phyloP scores from a whole-genome alignment of 2,888 invertebrate genomes.

The Agriopis leucophaearia region DNA sequence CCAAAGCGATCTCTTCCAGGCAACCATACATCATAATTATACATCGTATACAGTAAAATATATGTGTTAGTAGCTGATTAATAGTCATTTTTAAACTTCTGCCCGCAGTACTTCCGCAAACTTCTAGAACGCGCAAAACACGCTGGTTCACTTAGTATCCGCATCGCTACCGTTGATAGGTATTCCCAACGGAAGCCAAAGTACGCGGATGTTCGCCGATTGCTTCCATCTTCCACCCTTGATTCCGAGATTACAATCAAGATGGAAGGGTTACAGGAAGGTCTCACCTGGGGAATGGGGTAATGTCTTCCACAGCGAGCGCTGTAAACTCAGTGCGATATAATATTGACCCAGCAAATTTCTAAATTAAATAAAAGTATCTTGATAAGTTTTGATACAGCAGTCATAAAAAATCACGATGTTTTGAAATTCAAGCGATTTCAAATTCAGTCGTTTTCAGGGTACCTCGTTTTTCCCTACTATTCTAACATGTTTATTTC shows the following conservation, averaged over 20 bases:
- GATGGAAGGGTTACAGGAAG: constrained; percentile 9
- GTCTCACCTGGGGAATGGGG: constrained; percentile 5
- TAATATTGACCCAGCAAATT: neutral
- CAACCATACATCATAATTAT: too few species aligned
- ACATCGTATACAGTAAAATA: too few species aligned
- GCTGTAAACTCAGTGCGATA: neutral
- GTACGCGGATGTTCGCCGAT: constrained; percentile 14
- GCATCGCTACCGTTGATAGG: constrained; percentile 9
- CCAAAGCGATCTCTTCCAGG: too few species aligned
- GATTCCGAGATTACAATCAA: constrained; percentile 16
- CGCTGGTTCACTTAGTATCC: constrained; percentile 1
- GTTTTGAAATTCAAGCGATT: too few species aligned
- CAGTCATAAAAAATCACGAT: too few species aligned
- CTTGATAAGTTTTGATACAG: too few species aligned
- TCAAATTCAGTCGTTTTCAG: too few species aligned
- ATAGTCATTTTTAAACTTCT: too few species aligned
- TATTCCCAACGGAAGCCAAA: constrained; percentile 12
- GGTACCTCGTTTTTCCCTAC: too few species aligned
- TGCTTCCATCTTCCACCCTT: constrained; percentile 24
- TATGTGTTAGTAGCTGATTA: too few species aligned
- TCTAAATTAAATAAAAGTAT: neutral
- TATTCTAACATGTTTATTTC: too few species aligned
- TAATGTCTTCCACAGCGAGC: neutral
- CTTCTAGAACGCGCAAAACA: neutral
- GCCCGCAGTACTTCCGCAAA: neutral